A percentile compares a stretch with the other conserved stretches of the same genome.
Evolutionary conservation across 2,113 vertebrate genomes (phyloP).

Genomic region (Camelus dromedarius): DNA sequence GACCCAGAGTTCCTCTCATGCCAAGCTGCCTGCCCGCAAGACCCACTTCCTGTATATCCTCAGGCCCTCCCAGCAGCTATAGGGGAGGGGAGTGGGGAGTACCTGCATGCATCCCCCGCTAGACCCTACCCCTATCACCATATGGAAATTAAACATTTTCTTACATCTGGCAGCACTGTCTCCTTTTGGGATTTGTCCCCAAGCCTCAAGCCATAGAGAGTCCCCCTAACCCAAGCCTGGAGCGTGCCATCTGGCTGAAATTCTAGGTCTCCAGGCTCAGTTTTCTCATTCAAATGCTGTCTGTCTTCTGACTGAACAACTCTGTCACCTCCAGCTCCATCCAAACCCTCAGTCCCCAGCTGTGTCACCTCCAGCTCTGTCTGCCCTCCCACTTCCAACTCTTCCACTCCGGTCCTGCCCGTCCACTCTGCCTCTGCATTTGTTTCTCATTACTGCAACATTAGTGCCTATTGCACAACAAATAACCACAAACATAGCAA

Average conservation of each 20-base stretch:
- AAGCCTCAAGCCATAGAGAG: not conserved
- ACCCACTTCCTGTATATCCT: constrained; percentile 78
- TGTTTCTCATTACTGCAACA: not conserved
- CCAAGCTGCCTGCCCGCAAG: constrained; percentile 21
- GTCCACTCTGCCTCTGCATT: not conserved
- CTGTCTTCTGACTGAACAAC: not conserved
- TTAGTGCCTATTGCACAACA: too few relatives aligned
- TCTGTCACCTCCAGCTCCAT: not conserved
- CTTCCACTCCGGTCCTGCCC: not conserved
- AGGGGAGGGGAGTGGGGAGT: not conserved
- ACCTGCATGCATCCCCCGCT: not conserved
- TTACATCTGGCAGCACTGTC: not conserved
- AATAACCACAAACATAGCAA: not conserved
- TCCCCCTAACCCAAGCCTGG: not conserved
- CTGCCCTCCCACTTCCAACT: not conserved
- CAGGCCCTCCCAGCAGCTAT: constrained; percentile 62
- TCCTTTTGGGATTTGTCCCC: not conserved
- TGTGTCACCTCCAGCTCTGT: not conserved
- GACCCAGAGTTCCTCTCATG: not conserved
- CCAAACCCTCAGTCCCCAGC: not conserved
- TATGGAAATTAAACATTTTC: constrained; percentile 72
- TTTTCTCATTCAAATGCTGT: not conserved
- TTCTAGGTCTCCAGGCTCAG: not conserved
- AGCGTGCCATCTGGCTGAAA: not conserved
- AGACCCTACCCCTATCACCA: not conserved